Conservation (phyloP, 2,888 invertebrate species). For the Syrphus vitripennis region DNA sequence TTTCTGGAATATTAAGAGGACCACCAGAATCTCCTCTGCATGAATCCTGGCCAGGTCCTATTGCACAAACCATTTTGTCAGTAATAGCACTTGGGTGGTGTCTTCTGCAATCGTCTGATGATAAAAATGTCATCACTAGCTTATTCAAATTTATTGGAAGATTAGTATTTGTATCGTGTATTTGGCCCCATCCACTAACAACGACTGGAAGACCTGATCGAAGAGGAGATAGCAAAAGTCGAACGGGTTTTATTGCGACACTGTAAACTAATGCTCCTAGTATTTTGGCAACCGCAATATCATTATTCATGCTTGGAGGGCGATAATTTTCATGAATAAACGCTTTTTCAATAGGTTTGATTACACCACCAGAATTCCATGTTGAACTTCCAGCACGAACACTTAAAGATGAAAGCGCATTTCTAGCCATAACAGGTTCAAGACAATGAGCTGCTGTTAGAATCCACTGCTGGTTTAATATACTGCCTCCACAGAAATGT, state of each 20-base stretch:
- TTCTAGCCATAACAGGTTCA: too few relatives aligned
- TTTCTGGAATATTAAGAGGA: neutral
- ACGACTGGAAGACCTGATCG: neutral
- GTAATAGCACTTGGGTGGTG: neutral
- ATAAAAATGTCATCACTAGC: neutral
- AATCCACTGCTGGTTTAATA: neutral
- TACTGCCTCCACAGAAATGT: neutral
- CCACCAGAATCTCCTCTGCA: constrained; percentile 15
- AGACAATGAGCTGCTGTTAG: neutral
- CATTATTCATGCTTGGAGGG: neutral
- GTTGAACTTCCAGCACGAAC: neutral
- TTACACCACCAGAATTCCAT: neutral
- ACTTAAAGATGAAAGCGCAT: too few relatives aligned
- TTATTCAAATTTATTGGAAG: neutral
- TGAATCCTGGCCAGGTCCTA: neutral
- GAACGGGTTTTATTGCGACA: neutral
- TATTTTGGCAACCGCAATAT: neutral
- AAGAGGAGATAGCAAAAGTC: neutral
- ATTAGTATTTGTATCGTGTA: neutral
- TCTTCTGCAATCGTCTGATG: neutral
- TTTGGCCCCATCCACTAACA: neutral
- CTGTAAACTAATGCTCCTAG: neutral
- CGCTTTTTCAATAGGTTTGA: neutral
- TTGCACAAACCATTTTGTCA: neutral
- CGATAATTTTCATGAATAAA: neutral